Base-by-base conservation (phyloP, 2,113 vertebrate species). In the Cardinalis cardinalis region DNA sequence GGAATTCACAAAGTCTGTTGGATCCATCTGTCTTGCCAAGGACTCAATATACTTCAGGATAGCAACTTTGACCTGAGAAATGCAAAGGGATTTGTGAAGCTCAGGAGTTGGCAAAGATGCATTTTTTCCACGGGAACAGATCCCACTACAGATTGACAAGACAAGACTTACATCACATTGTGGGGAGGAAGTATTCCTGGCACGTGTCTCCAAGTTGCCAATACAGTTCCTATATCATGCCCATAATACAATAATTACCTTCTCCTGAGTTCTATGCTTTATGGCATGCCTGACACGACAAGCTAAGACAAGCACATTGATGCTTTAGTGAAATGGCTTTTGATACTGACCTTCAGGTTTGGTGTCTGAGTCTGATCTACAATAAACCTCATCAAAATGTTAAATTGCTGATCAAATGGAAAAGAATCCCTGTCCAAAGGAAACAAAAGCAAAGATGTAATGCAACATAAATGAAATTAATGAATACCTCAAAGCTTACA, bases 281-380 rank as follows among this genome's bases (percentile, higher is more conserved):
- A 69, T 16, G 12, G 12, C 19, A 79, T 18, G 56, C 7, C 28
- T 70, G 44, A 59, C 12, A 60, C 4, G 8, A 24, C 41, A 89
- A 81, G 49, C 51, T 60, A 79, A 65, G 41, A 86, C 14, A 82
- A 74, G 55, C 38, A 85, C 0, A 23, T 7, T 52, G 43, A 84
- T 55, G 36, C 18, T 28, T 79, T 65, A 93, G 19, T 49, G 61
- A 46, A 94, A 92, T 41, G 6, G n/a, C 17, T 74, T 79, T 43
- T 63, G 32, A 86, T 88, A 97, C 96, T 83, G 77, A 99, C 99
- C 99, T 99, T 99, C 41, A 99, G 98, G 94, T 99, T 99, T 75
- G 99, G 99, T 46, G 99, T 99, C 96, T 99, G 99, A 49, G 99
- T 99, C 95, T 99, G 99, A 98, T 99, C 99, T 68, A 99, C 99